Evolutionary conservation across 2,113 vertebrate species (phyloP), one percentile per base, ranked within the genome.

Genomic region (Coreoperca whiteheadi): DNA sequence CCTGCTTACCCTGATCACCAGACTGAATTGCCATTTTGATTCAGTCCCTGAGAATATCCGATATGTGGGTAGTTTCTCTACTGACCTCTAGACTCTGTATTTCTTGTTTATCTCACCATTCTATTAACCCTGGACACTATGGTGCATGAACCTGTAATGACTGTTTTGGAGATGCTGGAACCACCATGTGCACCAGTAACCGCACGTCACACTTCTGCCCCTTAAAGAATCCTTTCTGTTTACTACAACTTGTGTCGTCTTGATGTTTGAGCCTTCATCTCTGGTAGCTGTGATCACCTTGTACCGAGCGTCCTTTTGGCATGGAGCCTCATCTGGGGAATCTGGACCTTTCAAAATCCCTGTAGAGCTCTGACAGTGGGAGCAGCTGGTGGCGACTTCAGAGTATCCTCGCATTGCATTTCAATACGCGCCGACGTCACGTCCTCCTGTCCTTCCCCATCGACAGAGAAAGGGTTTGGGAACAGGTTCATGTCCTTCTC

Each of bases 151-250:
- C n/a, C 48, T 51, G 0, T 65, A 16, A 53, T 32, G 18, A 23
- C 11, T 72, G 69, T 57, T 57, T 73, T 6, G 56, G 51, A 74
- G 11, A 46, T 61, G 25, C 46, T 74, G 46, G 9, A 65, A 28
- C 23, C 16, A 39, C 25, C n/a, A 25, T 56, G 48, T 53, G 9
- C 53, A 28, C 18, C 16, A 64, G 20, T 56, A 64, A 50, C 53
- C 23, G 9, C 11, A 23, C 9, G 46, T 59, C n/a, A 20, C 14
- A 41, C 51, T 12, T 21, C 20, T 46, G 2, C 15, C 18, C 5
- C 18, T 30, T 39, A 59, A 30, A 43, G n/a, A 59, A 48, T 57
- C 3, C 8, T 73, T 39, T 18, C 14, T 0, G 25, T 57, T 72
- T 48, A 48, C 16, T 50, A 30, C 25, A 46, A 18, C 37, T 46